A percentile compares a stretch with the other conserved stretches of the same genome.
Evolutionary conservation across 64 coral and sea anemone species (phyloP).

Genomic region (Montipora foliosa): DNA sequence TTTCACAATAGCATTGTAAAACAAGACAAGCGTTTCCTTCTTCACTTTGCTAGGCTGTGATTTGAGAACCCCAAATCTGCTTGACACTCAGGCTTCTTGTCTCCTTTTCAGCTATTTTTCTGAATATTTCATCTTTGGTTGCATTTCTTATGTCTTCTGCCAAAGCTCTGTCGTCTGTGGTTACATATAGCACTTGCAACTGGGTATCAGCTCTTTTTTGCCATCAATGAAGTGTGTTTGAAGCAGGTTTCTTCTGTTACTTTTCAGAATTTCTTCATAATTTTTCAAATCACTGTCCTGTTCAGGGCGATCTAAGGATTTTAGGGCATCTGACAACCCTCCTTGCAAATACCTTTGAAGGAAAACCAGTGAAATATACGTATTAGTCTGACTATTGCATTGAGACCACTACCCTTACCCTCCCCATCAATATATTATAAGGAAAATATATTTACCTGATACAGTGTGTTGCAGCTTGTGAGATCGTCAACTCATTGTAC

Average conservation of each 20-base stretch:
- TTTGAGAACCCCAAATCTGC: slow-evolving; percentile 13
- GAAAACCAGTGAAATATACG: not conserved
- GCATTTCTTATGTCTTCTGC: slow-evolving; percentile 26
- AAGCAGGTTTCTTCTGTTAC: slow-evolving; percentile 27
- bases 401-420: not conserved
- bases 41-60: not conserved
- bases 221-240: slow-evolving; percentile 28
- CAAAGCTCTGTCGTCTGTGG: slow-evolving; percentile 25
- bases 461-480: too few relatives aligned
- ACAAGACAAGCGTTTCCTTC: slow-evolving; percentile 2
- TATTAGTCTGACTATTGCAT: not conserved
- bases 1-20: not conserved
- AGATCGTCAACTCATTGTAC: too few relatives aligned
- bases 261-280: slow-evolving; percentile 44
- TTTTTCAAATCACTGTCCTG: slow-evolving; percentile 31
- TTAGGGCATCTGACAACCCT: not conserved
- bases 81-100: slow-evolving; percentile 18
- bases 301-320: not conserved
- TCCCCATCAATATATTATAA: too few relatives aligned
- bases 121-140: slow-evolving; percentile 41
- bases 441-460: too few relatives aligned
- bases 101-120: slow-evolving; percentile 27
- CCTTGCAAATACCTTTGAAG: slow-evolving; percentile 2
- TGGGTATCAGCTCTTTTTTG: slow-evolving; percentile 38
- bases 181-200: slow-evolving; percentile 38